Evolutionary conservation across 2,888 invertebrate genomes (phyloP).

Genomic region (Cephus pygmeus): DNA sequence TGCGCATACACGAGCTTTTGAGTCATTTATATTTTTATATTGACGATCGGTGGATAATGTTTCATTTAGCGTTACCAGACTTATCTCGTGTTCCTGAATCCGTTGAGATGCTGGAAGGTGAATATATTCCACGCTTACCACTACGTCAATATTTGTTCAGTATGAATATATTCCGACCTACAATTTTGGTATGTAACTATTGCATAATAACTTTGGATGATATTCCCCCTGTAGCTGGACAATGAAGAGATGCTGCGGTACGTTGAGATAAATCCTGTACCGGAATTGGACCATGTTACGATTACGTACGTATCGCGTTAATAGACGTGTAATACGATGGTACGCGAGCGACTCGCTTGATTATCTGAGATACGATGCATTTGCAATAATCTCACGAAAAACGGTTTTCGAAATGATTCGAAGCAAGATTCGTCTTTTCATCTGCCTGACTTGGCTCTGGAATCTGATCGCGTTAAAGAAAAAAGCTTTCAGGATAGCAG

Average conservation of each 20-base stretch:
- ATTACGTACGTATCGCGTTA: neutral
- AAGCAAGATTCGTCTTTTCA: neutral
- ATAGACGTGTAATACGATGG: neutral
- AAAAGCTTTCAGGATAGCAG: neutral
- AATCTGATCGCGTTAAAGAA: neutral
- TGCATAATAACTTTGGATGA: neutral
- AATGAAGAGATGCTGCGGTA: neutral
- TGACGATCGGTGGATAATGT: neutral
- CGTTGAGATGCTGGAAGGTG: neutral
- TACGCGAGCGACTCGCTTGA: neutral
- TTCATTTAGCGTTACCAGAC: neutral
- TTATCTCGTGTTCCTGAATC: neutral
- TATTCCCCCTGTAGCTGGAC: neutral
- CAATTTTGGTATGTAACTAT: neutral
- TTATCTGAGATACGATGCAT: neutral
- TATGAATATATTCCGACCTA: neutral
- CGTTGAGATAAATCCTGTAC: no score
- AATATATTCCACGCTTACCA: neutral
- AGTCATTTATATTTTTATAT: neutral
- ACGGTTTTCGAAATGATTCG: neutral
- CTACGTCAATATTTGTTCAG: neutral
- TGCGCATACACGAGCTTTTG: constrained; percentile 3
- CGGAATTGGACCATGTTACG: neutral
- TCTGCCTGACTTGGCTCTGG: neutral
- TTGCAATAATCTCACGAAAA: neutral